Base-by-base conservation (phyloP, 2,888 invertebrate genomes). In the Calliopum simillimum region DNA sequence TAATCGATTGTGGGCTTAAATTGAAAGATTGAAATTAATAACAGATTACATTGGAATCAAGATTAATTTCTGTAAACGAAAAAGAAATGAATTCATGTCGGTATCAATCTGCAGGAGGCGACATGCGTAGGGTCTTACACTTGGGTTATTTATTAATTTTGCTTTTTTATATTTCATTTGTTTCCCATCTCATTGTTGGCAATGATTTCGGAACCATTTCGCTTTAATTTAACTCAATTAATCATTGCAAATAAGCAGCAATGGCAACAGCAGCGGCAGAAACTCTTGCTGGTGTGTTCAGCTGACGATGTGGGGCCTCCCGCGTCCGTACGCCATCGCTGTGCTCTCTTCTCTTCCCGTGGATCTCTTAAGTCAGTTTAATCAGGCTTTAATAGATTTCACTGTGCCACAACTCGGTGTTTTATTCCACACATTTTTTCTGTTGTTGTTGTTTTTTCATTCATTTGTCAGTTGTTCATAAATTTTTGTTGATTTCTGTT, bases 381-480 rank as follows among this genome's bases (percentile, higher is more conserved):
- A 43, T 44, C 33, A 55, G 14, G 21, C 23, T 23, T 65, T 33
- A 65, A 44, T 65, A 65, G 55, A 65, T 65, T 65, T 41, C 4
- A 23, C 43, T 47, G 62, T n/a, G 47, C 62, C 62, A 47, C 49
- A 11, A 63, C 49, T 33, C 33, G 4, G 1, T 33, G 4, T 6
- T 33, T 49, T 47, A n/a, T n/a, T n/a, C n/a, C n/a, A n/a, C n/a
- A n/a, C n/a, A n/a, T 63, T 63, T n/a, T 47, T 44, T 25, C 19
- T 47, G 14, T 33, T 63, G 47, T n/a, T 47, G 16, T 63, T 63
- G 13, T 11, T 21, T 13, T 49, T 63, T 25, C 51, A 21, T 49
- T 47, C 49, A 63, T 21, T 63, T 49, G 49, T 46, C 43, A 16
- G 33, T 46, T 21, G 14, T 13, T 62, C n/a, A 25, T 51, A 25